phyloP scores from a whole-genome alignment of 2,888 invertebrate species.

The Drosophila recens region DNA sequence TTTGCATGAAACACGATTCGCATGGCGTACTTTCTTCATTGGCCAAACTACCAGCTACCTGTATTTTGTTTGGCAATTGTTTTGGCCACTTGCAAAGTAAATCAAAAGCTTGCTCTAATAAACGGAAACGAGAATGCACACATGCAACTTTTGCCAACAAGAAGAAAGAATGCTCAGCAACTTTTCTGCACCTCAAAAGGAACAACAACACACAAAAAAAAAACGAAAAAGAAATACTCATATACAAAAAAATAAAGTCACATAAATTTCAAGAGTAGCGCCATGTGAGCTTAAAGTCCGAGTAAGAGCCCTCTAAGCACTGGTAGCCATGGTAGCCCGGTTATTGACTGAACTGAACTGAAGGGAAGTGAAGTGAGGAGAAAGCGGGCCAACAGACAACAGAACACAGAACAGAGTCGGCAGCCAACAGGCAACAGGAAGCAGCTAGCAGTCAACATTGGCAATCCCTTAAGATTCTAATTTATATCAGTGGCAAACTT shows the following conservation, averaged over 20 bases:
- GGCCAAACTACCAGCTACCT: constrained; percentile 23
- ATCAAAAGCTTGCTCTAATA: constrained; percentile 74
- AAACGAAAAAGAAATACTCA: not conserved
- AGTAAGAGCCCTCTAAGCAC: constrained; percentile 38
- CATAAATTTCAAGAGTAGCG: constrained; percentile 59
- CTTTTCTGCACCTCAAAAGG: constrained; percentile 43
- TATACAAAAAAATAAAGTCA: constrained; percentile 32
- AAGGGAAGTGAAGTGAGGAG: constrained; percentile 24
- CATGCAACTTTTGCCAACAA: constrained; percentile 64
- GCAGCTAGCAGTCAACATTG: constrained; percentile 31
- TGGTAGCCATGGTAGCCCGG: constrained; percentile 27
- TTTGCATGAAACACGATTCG: constrained; percentile 53
- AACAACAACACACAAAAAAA: constrained; percentile 15
- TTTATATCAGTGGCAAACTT: constrained; percentile 79
- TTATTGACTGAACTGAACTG: constrained; percentile 75
- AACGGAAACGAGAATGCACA: constrained; percentile 69
- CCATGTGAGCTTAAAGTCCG: constrained; percentile 49
- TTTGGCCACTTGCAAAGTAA: constrained; percentile 72
- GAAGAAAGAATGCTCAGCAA: constrained; percentile 46
- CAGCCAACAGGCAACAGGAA: not conserved
- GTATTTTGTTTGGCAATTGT: constrained; percentile 72
- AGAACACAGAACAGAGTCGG: constrained; percentile 4
- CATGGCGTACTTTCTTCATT: constrained; percentile 41
- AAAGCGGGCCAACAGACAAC: constrained; percentile 15
- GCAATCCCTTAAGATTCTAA: constrained; percentile 81